Base-by-base conservation (phyloP, 2,797 vertebrate genomes). In the Mastacembelus armatus region DNA sequence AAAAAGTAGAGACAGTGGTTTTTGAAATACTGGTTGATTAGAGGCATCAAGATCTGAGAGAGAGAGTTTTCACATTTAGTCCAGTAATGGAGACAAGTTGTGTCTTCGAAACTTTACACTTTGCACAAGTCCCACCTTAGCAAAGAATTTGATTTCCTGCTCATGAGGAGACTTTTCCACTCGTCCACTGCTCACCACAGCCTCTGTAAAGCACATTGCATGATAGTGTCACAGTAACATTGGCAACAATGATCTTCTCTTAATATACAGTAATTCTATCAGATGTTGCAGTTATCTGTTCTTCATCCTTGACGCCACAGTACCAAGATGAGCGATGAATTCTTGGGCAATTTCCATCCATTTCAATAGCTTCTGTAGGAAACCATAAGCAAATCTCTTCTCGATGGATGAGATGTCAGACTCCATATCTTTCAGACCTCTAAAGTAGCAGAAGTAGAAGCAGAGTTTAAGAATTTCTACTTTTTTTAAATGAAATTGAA, bases 331-430 rank as follows among this genome's bases (percentile, higher is more conserved):
- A 68, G 96, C 96, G 0, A 98, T 97, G 80, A 98, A 98, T 84
- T 98, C 97, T 81, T 98, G 96, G 1, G 96, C 96, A 35, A 96
- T 94, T 91, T 98, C 96, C 96, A 98, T 97, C 95, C 96, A 96
- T 73, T 95, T 96, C 32, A 98, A 79, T 47, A 98, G 89, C 86
- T 98, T 96, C 90, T 97, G 96, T 71, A 98, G 93, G 91, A 98
- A 98, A 21, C 97, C 96, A 10, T 96, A 98, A 0, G 96, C 95
- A 62, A 98, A 98, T 18, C 97, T 94, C 81, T 98, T 98, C 90
- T 98, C 97, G 3, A 98, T 98, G 74, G 97, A 98, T 1, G 97
- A 98, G 1, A 96, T 96, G 83, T 98, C 97, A 42, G 95, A 88
- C 75, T 98, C 97, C 96, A 98, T 98, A 64, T 98, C 97, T 82